Conservation (phyloP, 2,888 invertebrate species). For the Amorpha juglandis region DNA sequence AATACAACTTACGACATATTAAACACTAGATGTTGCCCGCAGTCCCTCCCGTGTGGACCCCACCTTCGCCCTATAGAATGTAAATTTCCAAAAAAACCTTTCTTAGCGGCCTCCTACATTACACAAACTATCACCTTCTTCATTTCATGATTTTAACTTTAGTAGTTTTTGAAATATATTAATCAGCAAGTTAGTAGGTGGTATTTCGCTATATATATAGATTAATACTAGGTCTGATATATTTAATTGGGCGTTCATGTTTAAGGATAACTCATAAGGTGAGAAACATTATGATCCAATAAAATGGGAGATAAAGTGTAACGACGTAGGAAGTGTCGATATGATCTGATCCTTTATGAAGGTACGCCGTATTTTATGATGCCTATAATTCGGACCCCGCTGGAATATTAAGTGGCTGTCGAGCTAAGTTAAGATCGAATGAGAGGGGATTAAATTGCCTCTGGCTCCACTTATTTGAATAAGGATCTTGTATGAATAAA, state of each 20-base stretch:
- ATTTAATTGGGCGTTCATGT: background rate
- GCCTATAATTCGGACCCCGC: constrained; percentile 42
- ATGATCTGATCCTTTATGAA: constrained; percentile 47
- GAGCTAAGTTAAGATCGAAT: constrained; percentile 3
- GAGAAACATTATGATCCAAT: constrained; percentile 8
- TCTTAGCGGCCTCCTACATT: too few species aligned
- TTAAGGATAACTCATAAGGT: constrained; percentile 12
- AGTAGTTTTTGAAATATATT: too few species aligned
- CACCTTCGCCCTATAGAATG: too few species aligned
- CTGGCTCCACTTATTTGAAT: background rate
- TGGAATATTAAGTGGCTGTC: constrained; percentile 40
- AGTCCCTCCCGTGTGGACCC: too few species aligned
- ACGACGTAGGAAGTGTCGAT: constrained; percentile 42
- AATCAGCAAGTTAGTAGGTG: too few species aligned
- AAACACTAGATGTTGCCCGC: too few species aligned
- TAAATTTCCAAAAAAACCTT: too few species aligned
- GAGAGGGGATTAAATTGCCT: constrained; percentile 6
- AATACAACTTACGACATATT: too few species aligned
- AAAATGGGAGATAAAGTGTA: constrained; percentile 45
- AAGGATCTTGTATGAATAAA: background rate
- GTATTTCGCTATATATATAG: too few species aligned
- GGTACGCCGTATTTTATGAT: constrained; percentile 40
- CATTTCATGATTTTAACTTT: too few species aligned
- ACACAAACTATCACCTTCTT: too few species aligned
- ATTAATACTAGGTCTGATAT: background rate